These are phyloP conservation scores for Gallirallus australis DNA, from an alignment of 2,797 vertebrate species.

Conservation along the genomic window DNA sequence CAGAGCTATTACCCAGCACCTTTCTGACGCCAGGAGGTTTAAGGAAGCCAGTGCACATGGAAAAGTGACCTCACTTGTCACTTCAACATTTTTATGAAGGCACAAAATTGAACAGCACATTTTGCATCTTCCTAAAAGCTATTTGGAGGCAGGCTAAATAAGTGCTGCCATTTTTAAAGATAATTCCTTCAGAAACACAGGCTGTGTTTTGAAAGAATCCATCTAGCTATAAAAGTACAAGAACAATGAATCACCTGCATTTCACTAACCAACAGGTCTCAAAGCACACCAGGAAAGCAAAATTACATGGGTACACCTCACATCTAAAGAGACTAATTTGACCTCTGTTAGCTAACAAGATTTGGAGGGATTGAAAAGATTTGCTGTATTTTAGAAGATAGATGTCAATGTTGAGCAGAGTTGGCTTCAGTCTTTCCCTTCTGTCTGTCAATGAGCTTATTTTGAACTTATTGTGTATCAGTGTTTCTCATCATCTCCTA, in stretches of 20 bases:
- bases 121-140: background rate
- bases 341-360: background rate
- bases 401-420: background rate
- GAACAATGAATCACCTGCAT: background rate
- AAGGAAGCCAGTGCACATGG: background rate
- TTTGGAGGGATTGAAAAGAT: background rate
- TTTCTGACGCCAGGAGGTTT: background rate
- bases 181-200: background rate
- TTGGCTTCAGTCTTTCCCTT: background rate
- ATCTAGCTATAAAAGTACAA: background rate
- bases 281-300: background rate
- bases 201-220: background rate
- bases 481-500: background rate
- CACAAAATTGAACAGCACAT: background rate
- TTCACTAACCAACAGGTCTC: background rate
- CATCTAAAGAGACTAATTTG: background rate
- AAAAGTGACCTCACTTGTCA: background rate
- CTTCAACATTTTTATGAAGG: background rate
- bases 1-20: background rate
- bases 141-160: background rate
- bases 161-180: background rate
- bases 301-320: background rate
- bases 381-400: background rate
- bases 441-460: background rate
- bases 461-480: background rate